Evolutionary conservation across 2,797 vertebrate genomes (phyloP), one percentile per base, ranked within the genome.

Genomic region (Hippocampus kuda): DNA sequence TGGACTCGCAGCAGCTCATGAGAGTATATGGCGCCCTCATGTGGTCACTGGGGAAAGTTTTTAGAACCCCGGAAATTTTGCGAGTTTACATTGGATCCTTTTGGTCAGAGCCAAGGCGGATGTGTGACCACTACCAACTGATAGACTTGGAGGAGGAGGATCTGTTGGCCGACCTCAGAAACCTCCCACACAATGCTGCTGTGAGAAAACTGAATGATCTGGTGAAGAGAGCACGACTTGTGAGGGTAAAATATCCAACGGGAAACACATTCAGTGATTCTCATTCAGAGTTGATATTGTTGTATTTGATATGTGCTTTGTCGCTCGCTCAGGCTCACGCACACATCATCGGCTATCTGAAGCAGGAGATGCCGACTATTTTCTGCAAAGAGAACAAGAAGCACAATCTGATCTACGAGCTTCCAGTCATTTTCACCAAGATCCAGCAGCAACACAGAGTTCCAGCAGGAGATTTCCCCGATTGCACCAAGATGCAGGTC

Each of bases 41-140:
- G 95, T 97, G 95, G 95, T 93, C 93, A 0, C 85, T 97, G 76
- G 94, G 94, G 18, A 96, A 95, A 82, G 94, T 93, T 77, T 93
- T 97, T 79, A 85, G 85, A 74, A 95, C 94, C 1, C 95, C 95
- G 0, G 95, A 97, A 83, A 93, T 97, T 48, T 83, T 96, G 77
- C 85, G 93, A 1, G 92, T 96, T 81, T 95, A 93, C 87, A 92
- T 96, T 0, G 94, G 93, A 13, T 95, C 94, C 71, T 95, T 97
- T 89, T 96, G 94, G 95, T 89, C 94, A 1, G 89, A 95, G 82
- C 94, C 94, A 0, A 90, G 95, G 26, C 91, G 90, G 53, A 83
- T 82, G 72, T 88, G 93, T 0, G 91, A 93, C 81, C 94, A 96
- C 86, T 86, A 93, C 60, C 87, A 77, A 42, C 91, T 97, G 70